Percentiles rank a stretch among this genome's conserved stretches.
These are phyloP conservation scores for Ctenomys sociabilis DNA, from an alignment of 2,113 vertebrate genomes.

Conservation along the genomic window DNA sequence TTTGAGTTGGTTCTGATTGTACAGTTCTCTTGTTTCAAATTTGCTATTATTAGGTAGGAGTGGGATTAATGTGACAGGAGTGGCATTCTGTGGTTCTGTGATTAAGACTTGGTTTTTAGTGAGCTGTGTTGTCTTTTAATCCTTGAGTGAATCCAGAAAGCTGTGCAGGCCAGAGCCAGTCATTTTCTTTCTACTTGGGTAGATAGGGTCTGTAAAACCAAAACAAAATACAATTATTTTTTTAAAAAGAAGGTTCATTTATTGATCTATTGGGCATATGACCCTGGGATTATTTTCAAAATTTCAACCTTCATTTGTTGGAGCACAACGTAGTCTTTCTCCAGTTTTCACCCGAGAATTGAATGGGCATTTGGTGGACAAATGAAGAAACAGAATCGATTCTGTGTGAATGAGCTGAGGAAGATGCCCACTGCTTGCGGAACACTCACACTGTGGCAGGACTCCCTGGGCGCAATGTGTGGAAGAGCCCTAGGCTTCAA, in stretches of 20 bases:
- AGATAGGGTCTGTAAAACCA: not conserved
- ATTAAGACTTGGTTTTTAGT: not conserved
- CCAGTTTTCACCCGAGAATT: not conserved
- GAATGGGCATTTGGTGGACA: too few relatives aligned
- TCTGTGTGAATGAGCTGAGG: not conserved
- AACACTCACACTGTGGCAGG: not conserved
- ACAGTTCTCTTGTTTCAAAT: not conserved
- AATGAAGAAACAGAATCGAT: not conserved
- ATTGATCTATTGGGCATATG: not conserved
- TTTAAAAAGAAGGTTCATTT: not conserved
- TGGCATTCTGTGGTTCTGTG: not conserved
- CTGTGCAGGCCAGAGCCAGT: not conserved
- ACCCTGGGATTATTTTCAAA: not conserved
- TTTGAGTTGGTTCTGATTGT: not conserved
- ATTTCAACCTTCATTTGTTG: not conserved
- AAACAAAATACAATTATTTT: not conserved
- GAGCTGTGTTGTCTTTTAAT: not conserved
- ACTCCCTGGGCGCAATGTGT: not conserved
- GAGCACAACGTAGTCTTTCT: not conserved
- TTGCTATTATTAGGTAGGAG: not conserved
- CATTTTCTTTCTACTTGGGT: not conserved
- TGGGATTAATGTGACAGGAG: not conserved
- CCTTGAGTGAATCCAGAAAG: not conserved
- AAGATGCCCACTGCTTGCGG: not conserved
- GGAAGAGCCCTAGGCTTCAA: not conserved